Base-by-base conservation (phyloP, 2,113 vertebrate genomes). In the Marmota monax region DNA sequence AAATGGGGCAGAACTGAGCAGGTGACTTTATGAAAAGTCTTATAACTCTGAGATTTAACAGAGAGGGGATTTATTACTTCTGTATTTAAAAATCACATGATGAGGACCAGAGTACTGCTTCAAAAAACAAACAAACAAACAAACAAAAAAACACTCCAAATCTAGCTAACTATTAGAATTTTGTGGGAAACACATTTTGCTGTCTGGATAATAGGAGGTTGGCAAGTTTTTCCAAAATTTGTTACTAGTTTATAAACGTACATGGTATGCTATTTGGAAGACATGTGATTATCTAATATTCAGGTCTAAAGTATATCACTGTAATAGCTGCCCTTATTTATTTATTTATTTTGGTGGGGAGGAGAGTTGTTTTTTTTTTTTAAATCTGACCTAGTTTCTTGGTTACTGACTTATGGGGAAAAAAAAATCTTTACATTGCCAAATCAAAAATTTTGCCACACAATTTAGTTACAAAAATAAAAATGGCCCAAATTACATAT, bases 381-480 rank as follows among this genome's bases (percentile, higher is more conserved):
- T n/a, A 63, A 92, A 73, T 77, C 48, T 97, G 97, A 94, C 90
- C 73, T 92, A 87, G 84, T 95, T 98, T 95, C 84, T 95, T 97
- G 94, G 96, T 95, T 95, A 90, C 37, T 88, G 97, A 92, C 92
- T 97, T 86, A 97, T 87, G 73, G 96, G 93, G 97, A 83, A 72
- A 83, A 78, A 90, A 34, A 34, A 63, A 82, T 93, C 67, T 87
- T 97, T 90, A 94, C 88, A 93, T 94, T 96, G 97, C 88, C 94
- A 95, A 97, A 98, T 95, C 65, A 94, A n/a, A 97, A 73, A 93
- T 96, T 98, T 97, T 97, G 98, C 78, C 95, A 98, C 92, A 98
- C 96, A 97, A 96, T 92, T 97, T 97, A 96, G 77, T 97, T 97
- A 98, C 85, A 98, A 98, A 98, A 98, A 96, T 98, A 95, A 98